Conservation (phyloP, 2,797 vertebrate genomes). For the Sebastiscus albofasciatus region DNA sequence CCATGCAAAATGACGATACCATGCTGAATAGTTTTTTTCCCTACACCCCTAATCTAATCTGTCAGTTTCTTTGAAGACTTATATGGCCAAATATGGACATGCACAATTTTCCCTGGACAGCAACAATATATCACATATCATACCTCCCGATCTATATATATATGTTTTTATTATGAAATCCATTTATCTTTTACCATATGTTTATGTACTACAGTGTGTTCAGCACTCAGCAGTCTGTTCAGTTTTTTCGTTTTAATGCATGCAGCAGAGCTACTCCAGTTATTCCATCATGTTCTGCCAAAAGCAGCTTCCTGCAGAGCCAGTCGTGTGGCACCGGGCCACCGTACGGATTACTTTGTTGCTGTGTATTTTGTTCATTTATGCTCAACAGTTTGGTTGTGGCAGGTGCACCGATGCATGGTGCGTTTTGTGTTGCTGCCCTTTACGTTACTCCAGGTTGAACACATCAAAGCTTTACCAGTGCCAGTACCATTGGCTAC, state of each 20-base stretch:
- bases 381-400: conserved; percentile 15
- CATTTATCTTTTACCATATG: conserved; percentile 29
- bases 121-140: not conserved
- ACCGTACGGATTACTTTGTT: conserved; percentile 17
- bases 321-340: conserved; percentile 14
- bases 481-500: not conserved
- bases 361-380: conserved; percentile 15
- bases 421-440: conserved; percentile 1
- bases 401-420: conserved; percentile 41
- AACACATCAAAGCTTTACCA: conserved; percentile 9
- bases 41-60: not conserved
- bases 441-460: conserved; percentile 2
- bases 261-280: conserved; percentile 38
- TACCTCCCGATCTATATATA: not conserved
- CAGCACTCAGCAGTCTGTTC: not conserved
- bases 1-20: no score
- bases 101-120: not conserved
- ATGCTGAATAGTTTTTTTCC: no score
- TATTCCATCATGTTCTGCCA: conserved; percentile 53
- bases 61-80: not conserved
- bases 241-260: conserved; percentile 27
- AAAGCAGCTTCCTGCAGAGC: conserved; percentile 46
- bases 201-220: conserved; percentile 21
- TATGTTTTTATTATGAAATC: not conserved
- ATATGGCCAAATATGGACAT: not conserved